Conservation (phyloP, 2,888 invertebrate genomes). For the Drosophila lutescens region DNA sequence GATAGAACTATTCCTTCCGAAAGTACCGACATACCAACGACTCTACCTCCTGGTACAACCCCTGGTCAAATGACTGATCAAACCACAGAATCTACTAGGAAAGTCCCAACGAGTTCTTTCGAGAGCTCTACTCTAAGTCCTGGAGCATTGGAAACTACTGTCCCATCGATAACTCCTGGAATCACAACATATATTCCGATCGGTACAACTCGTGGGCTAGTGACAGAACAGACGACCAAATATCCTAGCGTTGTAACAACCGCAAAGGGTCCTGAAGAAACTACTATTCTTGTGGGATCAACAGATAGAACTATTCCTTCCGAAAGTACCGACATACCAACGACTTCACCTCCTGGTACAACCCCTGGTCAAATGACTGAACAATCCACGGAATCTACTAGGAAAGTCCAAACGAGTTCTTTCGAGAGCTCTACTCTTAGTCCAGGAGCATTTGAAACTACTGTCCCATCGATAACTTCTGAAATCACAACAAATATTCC, state of each 20-base stretch:
- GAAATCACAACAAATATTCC: background rate
- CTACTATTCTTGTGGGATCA: too few species aligned
- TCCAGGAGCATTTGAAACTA: background rate
- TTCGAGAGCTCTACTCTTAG: background rate
- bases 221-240: background rate
- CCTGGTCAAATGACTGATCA: background rate
- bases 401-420: background rate
- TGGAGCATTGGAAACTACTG: background rate
- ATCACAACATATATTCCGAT: background rate
- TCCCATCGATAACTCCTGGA: background rate
- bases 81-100: too few species aligned
- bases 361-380: background rate
- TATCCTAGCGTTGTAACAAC: background rate
- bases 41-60: too few species aligned
- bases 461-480: background rate
- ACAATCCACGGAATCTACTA: background rate
- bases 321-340: background rate
- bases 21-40: background rate
- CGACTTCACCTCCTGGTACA: background rate
- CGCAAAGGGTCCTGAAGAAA: too few species aligned
- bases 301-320: background rate
- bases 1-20: background rate
- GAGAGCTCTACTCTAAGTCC: background rate
- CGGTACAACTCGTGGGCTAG: background rate
- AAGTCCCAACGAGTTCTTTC: background rate